These are phyloP conservation scores for Drosophila mayri DNA, from an alignment of 1,140 invertebrate genomes.

Conservation along the genomic window DNA sequence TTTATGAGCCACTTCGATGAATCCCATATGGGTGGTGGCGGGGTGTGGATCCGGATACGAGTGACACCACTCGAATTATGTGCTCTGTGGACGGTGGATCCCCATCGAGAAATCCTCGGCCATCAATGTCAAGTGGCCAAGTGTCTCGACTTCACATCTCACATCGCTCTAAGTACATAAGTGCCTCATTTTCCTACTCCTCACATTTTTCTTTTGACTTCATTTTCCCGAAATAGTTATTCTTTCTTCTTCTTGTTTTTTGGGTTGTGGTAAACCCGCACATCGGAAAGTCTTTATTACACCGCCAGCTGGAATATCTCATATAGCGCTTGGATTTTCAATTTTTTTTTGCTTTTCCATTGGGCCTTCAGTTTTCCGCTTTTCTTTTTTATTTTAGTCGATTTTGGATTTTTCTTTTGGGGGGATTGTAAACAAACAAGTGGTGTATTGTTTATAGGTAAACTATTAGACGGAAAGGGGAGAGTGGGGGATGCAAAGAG, in stretches of 20 bases:
- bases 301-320: constrained; percentile 71
- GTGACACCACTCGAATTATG: constrained; percentile 46
- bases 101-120: constrained; percentile 26
- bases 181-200: constrained; percentile 22
- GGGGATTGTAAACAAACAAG: constrained; percentile 68
- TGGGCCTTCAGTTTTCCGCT: constrained; percentile 2
- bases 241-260: background rate
- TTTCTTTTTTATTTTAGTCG: constrained; percentile 20
- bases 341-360: constrained; percentile 14
- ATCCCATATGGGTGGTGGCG: background rate
- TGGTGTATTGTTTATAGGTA: constrained; percentile 40
- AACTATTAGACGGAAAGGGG: background rate
- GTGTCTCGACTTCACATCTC: constrained; percentile 42
- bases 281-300: constrained; percentile 29
- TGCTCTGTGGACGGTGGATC: constrained; percentile 3
- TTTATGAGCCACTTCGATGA: constrained; percentile 37
- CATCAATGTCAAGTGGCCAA: constrained; percentile 72
- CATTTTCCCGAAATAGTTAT: constrained; percentile 9
- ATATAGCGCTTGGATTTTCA: constrained; percentile 53
- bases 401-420: constrained; percentile 14
- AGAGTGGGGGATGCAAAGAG: background rate
- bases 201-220: no score
- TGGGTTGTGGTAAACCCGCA: constrained; percentile 9
- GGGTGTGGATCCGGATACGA: constrained; percentile 17
- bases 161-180: constrained; percentile 40